Conservation (phyloP, 2,113 vertebrate genomes). For the Saiga tatarica region DNA sequence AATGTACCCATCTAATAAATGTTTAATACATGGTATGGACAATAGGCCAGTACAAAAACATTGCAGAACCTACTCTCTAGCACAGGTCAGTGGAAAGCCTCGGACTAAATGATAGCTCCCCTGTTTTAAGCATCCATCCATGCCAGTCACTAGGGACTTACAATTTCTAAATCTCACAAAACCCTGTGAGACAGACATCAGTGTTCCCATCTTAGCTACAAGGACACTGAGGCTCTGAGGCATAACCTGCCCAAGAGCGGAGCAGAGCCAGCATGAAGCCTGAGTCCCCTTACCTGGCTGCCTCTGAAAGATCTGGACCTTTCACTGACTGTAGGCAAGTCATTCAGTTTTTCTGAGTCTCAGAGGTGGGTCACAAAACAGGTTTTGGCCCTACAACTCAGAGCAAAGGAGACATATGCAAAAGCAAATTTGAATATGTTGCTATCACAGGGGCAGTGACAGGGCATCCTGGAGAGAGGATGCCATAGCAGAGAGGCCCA, state of each 20-base stretch:
- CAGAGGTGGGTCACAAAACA: neutral
- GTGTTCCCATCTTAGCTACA: neutral
- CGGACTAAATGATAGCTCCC: neutral
- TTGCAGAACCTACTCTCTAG: neutral
- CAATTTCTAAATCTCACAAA: conserved; percentile 30
- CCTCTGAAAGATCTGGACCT: neutral
- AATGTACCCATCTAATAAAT: neutral
- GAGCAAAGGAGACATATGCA: neutral
- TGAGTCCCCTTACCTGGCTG: neutral
- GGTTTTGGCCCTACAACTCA: neutral
- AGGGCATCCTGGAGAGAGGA: neutral
- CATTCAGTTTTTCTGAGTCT: neutral
- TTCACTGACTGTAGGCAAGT: neutral
- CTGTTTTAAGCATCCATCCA: neutral
- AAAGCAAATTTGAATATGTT: neutral
- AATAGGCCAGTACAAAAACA: neutral
- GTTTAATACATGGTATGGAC: neutral
- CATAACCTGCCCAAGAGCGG: neutral
- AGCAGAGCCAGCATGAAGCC: neutral
- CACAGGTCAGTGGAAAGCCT: neutral
- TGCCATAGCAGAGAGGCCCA: neutral
- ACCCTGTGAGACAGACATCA: neutral
- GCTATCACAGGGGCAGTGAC: neutral
- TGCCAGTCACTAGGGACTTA: neutral
- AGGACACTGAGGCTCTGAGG: neutral